A percentile compares a stretch with the other conserved stretches of the same genome.
Conservation (phyloP, 2,113 vertebrate species). For the Strix aluco region DNA sequence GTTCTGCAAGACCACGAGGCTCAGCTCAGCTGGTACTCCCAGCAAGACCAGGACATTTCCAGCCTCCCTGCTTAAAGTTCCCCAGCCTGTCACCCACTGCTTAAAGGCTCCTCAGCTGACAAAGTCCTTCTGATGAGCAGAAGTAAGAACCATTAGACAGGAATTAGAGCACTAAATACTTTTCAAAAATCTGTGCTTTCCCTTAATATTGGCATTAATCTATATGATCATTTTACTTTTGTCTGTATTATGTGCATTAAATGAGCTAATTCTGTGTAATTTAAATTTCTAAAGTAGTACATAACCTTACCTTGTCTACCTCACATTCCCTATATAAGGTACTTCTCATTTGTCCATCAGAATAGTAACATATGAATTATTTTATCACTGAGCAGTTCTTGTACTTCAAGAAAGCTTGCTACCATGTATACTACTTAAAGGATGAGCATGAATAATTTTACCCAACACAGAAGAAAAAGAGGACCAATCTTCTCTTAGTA, state of each 20-base stretch:
- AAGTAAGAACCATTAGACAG: neutral
- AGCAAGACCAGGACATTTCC: neutral
- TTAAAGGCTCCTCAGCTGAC: neutral
- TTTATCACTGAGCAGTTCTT: neutral
- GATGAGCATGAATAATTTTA: neutral
- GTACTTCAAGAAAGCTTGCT: conserved; percentile 8
- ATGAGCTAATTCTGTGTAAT: neutral
- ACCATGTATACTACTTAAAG: neutral
- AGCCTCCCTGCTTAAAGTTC: neutral
- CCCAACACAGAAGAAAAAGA: conserved; percentile 10
- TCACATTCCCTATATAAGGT: neutral
- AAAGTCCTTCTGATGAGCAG: neutral
- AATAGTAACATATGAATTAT: neutral
- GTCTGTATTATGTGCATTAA: neutral
- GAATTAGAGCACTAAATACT: neutral
- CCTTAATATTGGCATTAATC: neutral
- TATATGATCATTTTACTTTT: neutral
- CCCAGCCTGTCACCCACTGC: neutral
- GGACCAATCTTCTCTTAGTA: conserved; percentile 58
- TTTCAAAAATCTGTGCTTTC: neutral
- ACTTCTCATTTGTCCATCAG: neutral
- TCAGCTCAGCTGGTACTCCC: neutral
- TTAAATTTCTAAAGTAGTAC: neutral
- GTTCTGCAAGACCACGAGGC: neutral
- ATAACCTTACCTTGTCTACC: neutral